Percentiles rank a stretch among this genome's conserved stretches.
These are phyloP conservation scores for Netelia virgata DNA, from an alignment of 2,888 invertebrate genomes.

Conservation along the genomic window DNA sequence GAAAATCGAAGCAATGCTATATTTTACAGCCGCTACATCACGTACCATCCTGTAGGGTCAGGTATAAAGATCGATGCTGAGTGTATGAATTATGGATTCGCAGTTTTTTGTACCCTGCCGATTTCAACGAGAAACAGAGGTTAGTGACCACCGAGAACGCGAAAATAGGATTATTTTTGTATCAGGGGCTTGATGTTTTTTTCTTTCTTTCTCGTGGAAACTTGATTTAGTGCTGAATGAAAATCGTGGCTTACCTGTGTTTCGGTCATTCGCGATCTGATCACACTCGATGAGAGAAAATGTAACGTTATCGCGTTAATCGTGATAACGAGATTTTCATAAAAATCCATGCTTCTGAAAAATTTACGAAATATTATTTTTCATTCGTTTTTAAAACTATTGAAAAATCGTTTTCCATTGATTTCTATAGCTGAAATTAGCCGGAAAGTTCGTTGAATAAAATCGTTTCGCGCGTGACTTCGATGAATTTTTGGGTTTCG, in stretches of 20 bases:
- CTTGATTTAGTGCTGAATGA: not conserved
- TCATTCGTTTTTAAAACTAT: too few relatives aligned
- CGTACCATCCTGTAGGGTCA: not conserved
- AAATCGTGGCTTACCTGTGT: too few relatives aligned
- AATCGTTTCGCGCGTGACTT: conserved; percentile 2
- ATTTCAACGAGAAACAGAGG: conserved; percentile 23
- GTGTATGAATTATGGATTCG: conserved; percentile 76
- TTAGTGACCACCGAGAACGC: conserved; percentile 17
- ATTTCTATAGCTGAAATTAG: not conserved
- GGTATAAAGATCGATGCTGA: conserved; percentile 66
- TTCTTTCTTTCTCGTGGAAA: not conserved
- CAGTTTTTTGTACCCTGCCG: conserved; percentile 40
- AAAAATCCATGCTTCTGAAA: too few relatives aligned
- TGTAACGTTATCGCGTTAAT: too few relatives aligned
- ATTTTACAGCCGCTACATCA: conserved; percentile 57
- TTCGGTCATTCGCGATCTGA: too few relatives aligned
- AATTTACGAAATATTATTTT: too few relatives aligned
- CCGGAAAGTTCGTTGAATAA: conserved; percentile 11
- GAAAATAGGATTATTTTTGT: not conserved
- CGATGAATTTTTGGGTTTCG: conserved; percentile 2
- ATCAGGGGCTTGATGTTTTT: conserved; percentile 14
- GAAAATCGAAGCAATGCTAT: conserved; percentile 72
- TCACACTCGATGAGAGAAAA: too few relatives aligned
- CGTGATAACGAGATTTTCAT: too few relatives aligned
- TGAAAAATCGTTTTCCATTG: too few relatives aligned